These are phyloP conservation scores for Xiphorhynchus erythropygius DNA, from an alignment of 2,797 vertebrate species.

Conservation along the genomic window DNA sequence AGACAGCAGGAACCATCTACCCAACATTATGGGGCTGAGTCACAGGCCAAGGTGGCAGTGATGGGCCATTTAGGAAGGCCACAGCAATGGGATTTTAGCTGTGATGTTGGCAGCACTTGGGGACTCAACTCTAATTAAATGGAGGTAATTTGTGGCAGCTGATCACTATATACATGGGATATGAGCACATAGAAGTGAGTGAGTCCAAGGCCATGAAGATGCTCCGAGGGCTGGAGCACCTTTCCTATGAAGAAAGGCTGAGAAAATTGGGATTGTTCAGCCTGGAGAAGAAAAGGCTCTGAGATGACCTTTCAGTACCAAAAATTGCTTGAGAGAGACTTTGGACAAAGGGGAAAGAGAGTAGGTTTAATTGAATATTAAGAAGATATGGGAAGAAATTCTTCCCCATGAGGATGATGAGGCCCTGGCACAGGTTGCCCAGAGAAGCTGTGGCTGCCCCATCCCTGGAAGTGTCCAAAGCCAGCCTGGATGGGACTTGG, in stretches of 20 bases:
- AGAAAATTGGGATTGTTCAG: background rate
- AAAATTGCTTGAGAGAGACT: background rate
- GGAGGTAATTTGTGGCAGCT: background rate
- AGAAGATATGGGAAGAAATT: background rate
- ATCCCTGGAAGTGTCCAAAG: background rate
- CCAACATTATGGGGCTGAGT: background rate
- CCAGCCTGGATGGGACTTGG: rapidly evolving
- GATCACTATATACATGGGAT: background rate
- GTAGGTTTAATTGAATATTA: background rate
- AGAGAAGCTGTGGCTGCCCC: background rate
- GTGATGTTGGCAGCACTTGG: background rate
- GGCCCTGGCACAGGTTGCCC: rapidly evolving
- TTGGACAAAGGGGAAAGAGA: background rate
- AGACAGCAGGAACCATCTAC: background rate
- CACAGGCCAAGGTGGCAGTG: background rate
- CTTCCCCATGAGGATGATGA: rapidly evolving
- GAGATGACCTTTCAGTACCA: background rate
- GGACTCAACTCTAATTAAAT: no score
- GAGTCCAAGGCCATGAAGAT: background rate
- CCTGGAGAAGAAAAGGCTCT: background rate
- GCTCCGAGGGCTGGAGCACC: background rate
- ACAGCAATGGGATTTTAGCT: background rate
- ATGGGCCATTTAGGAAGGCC: background rate
- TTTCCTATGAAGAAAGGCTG: background rate
- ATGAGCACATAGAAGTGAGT: background rate